A percentile compares a stretch with the other conserved stretches of the same genome.
Evolutionary conservation across 2,797 vertebrate genomes (phyloP).

Genomic region (Pelodytes ibericus): DNA sequence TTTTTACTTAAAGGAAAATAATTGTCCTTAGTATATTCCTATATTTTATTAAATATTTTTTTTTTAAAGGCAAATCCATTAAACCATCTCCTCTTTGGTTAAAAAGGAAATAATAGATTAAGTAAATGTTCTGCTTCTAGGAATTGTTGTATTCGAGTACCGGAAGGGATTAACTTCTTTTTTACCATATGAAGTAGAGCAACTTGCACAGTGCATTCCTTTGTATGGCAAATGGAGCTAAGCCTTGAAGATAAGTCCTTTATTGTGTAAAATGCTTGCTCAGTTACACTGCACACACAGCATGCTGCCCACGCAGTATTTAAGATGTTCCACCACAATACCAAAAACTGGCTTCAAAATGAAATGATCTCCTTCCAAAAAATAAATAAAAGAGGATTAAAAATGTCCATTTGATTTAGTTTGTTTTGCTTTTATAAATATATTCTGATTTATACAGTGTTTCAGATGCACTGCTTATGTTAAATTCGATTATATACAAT

Average conservation of each 20-base stretch:
- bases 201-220: background rate
- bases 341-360: constrained; percentile 29
- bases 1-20: too few relatives aligned
- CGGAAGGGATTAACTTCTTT: background rate
- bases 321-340: constrained; percentile 26
- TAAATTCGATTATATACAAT: constrained; percentile 16
- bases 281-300: constrained; percentile 2
- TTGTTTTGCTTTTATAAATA: constrained; percentile 15
- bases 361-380: constrained; percentile 25
- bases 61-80: too few relatives aligned
- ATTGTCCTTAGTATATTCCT: too few relatives aligned
- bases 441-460: constrained; percentile 19
- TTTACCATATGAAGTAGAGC: background rate
- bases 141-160: background rate
- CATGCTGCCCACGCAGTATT: constrained; percentile 5
- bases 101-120: background rate
- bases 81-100: too few relatives aligned
- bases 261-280: constrained; percentile 6
- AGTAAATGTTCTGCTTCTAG: background rate
- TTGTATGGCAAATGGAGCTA: background rate
- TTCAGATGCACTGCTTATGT: constrained; percentile 15
- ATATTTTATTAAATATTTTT: too few relatives aligned
- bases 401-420: constrained; percentile 20
- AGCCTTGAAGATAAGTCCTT: background rate
- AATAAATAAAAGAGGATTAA: constrained; percentile 32